Evolutionary conservation across 1,140 invertebrate genomes (phyloP), one percentile per base, ranked within the genome.

Genomic region (Pseudobourletiella spinata): DNA sequence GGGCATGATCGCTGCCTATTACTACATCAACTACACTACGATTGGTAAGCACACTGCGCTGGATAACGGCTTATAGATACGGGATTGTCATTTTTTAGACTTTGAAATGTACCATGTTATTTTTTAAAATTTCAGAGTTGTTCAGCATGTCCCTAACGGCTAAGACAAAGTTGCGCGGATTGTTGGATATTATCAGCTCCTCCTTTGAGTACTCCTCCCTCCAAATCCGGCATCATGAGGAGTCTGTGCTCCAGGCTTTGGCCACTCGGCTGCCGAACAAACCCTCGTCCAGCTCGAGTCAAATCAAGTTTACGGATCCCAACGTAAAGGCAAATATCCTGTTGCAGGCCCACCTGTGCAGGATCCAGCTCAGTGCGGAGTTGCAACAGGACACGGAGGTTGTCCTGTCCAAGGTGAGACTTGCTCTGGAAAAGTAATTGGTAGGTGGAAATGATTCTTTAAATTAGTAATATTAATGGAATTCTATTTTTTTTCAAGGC

Each of bases 1-100:
- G 73, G 97, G 97, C 63, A 99, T 99, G 94, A 99, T 99, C 76
- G 95, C 96, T 1, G 94, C 95, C 0, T 99, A 99, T 75, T 99
- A 99, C 75, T 99, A 99, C 74, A 99, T 99, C 67, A 98, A 98
- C 77, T 99, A 99, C 71, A 96, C 95, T 0, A 99, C 97, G 0
- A 99, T 99, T 65, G 87, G 87, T 89, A 75, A 76, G 78, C n/a
- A n/a, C n/a, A n/a, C n/a, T n/a, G n/a, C n/a, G n/a, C n/a, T n/a
- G n/a, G n/a, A n/a, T n/a, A n/a, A n/a, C n/a, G n/a, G n/a, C n/a
- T n/a, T n/a, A n/a, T n/a, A n/a, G n/a, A n/a, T n/a, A n/a, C n/a
- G n/a, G n/a, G n/a, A n/a, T n/a, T n/a, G n/a, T n/a, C n/a, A n/a
- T n/a, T n/a, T n/a, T 14, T 42, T 42, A 42, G 15, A n/a, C n/a